A percentile compares a stretch with the other conserved stretches of the same genome.
Evolutionary conservation across 2,888 invertebrate genomes (phyloP).

Genomic region (Aradus depressus): DNA sequence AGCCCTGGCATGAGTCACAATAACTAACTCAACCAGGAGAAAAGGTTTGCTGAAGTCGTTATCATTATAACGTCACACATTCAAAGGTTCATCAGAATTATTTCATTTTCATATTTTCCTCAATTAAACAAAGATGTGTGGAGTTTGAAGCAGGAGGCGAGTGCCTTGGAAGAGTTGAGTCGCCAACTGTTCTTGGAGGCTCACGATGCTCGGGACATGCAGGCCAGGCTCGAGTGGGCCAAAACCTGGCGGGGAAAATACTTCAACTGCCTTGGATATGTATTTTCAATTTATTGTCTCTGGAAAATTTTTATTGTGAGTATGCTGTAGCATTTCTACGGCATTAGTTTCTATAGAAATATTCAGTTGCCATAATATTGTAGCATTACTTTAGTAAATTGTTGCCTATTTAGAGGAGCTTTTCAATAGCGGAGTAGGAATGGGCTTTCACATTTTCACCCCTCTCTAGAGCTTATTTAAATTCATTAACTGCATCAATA

Average conservation of each 20-base stretch:
- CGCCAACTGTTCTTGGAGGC: slow-evolving; percentile 93
- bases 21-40: no score
- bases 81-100: no score
- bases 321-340: slow-evolving; percentile 28
- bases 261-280: slow-evolving; percentile 95
- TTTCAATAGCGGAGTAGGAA: no score
- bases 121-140: slow-evolving; percentile 48
- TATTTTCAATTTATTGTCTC: slow-evolving; percentile 94
- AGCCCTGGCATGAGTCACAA: no score
- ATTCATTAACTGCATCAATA: no score
- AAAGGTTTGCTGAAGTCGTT: no score
- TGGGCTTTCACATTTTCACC: no score
- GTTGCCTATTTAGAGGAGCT: no score
- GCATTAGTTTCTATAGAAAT: neutral
- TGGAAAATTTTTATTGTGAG: slow-evolving; percentile 99
- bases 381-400: no score
- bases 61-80: no score
- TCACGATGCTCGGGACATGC: slow-evolving; percentile 81
- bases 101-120: neutral
- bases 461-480: no score
- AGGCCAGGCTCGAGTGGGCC: slow-evolving; percentile 88
- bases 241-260: slow-evolving; percentile 94
- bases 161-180: slow-evolving; percentile 80
- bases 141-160: slow-evolving; percentile 73
- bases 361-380: slow-evolving; percentile 6